Percentiles rank a stretch among this genome's conserved stretches.
phyloP scores from a whole-genome alignment of 2,113 vertebrate genomes.

The Lophochroa leadbeateri region DNA sequence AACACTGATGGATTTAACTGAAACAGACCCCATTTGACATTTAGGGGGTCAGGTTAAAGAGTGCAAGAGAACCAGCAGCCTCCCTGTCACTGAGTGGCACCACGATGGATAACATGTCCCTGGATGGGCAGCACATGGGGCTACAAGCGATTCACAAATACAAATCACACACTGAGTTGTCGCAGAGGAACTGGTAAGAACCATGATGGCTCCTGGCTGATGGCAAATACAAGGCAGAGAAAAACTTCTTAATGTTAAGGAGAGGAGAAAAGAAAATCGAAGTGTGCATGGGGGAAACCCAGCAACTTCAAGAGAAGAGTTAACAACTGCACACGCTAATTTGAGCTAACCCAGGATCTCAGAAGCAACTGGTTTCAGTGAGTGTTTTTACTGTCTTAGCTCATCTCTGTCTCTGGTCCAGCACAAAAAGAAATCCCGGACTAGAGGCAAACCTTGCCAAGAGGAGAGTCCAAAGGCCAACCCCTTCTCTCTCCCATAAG shows the following conservation, averaged over 20 bases:
- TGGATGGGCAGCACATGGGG: fast-evolving
- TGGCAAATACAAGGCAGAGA: background rate
- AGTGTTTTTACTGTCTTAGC: background rate
- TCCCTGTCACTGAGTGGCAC: background rate
- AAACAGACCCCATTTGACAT: background rate
- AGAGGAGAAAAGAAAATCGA: background rate
- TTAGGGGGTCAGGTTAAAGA: background rate
- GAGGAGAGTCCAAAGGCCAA: background rate
- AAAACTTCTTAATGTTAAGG: fast-evolving
- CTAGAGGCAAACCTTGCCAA: background rate
- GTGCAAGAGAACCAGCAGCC: background rate
- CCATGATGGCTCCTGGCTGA: background rate
- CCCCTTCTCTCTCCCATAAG: background rate
- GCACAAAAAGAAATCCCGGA: background rate
- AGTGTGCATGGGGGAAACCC: background rate
- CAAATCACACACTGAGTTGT: background rate
- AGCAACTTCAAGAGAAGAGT: background rate
- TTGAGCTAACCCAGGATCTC: background rate
- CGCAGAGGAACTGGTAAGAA: background rate
- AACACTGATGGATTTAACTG: background rate
- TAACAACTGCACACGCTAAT: background rate
- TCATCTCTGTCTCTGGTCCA: background rate
- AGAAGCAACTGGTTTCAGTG: background rate
- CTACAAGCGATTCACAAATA: fast-evolving
- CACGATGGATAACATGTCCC: fast-evolving